Conservation (phyloP, 1,140 invertebrate genomes). For the Thaumatotibia leucotreta region DNA sequence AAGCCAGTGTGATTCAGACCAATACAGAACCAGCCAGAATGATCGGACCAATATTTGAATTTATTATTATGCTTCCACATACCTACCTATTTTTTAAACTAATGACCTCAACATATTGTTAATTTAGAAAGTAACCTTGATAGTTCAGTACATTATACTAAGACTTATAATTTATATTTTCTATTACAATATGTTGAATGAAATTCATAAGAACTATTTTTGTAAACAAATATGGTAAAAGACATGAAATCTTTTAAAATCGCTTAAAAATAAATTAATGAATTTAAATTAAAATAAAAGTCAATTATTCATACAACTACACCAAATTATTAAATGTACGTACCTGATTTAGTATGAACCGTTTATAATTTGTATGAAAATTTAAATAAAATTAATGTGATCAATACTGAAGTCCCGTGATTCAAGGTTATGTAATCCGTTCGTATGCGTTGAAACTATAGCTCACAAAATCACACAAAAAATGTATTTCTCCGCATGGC, state of each 20-base stretch:
- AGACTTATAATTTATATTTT: neutral
- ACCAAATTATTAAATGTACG: constrained; percentile 20
- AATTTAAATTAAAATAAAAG: neutral
- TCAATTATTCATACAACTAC: neutral
- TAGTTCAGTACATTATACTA: neutral
- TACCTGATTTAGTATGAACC: constrained; percentile 3
- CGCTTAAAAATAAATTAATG: neutral
- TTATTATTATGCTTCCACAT: too few relatives aligned
- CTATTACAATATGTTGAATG: neutral
- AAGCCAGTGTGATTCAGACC: too few relatives aligned
- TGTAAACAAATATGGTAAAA: neutral
- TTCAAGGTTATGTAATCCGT: constrained; percentile 73
- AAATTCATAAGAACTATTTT: neutral
- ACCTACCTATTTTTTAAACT: too few relatives aligned
- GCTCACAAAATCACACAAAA: constrained; percentile 27
- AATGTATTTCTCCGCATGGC: constrained; percentile 1
- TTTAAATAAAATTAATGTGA: constrained; percentile 25
- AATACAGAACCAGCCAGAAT: too few relatives aligned
- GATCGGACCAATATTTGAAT: too few relatives aligned
- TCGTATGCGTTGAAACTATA: constrained; percentile 45
- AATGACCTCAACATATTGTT: constrained; percentile 8
- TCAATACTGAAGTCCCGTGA: constrained; percentile 68
- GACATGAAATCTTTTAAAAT: neutral
- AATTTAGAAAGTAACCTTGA: neutral
- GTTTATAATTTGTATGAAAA: neutral